Base-by-base conservation (phyloP, 1,140 invertebrate genomes). In the Atta texana region DNA sequence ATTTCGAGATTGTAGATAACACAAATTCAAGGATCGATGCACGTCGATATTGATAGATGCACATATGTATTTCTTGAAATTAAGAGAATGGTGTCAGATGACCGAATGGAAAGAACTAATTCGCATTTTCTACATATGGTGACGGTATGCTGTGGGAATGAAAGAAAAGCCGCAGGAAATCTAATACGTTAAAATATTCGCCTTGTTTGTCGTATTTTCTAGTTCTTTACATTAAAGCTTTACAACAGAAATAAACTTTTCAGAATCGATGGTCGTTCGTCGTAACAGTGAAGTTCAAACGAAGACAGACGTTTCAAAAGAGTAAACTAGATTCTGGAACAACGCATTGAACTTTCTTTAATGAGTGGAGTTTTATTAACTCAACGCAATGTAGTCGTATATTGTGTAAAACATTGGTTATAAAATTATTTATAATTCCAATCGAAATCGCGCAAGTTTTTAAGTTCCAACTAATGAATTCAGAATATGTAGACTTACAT, bases 51-150 rank as follows among this genome's bases (percentile, higher is more conserved):
- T 44, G 8, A 51, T 12, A 24, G n/a, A 51, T 51, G 28, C n/a
- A 12, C 34, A 8, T 10, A 14, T 10, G 31, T 76, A 28, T 34
- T 0, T 39, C 34, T 39, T 12, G 18, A 57, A 53, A 88, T 85
- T 51, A 59, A 87, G 57, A 74, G 69, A 76, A 89, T 57, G 49
- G 34, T 66, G 0, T 0, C 7, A 21, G 16, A 49, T 55, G 57
- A 71, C 71, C 64, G n/a, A n/a, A n/a, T n/a, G 55, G 87, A 89
- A 85, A 89, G 84, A 89, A 85, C 85, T 90, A 80, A 68, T 90
- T 89, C 89, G 78, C 51, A 87, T 90, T 87, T 90, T 59, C 85
- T 80, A 72, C 24, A 24, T 24, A 24, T 72, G 75, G 87, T 76
- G 71, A 2, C 39, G 51, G 53, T 34, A 44, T 57, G 21, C 61